These are phyloP conservation scores for Bujurquina vittata DNA, from an alignment of 2,113 vertebrate species.

Conservation along the genomic window DNA sequence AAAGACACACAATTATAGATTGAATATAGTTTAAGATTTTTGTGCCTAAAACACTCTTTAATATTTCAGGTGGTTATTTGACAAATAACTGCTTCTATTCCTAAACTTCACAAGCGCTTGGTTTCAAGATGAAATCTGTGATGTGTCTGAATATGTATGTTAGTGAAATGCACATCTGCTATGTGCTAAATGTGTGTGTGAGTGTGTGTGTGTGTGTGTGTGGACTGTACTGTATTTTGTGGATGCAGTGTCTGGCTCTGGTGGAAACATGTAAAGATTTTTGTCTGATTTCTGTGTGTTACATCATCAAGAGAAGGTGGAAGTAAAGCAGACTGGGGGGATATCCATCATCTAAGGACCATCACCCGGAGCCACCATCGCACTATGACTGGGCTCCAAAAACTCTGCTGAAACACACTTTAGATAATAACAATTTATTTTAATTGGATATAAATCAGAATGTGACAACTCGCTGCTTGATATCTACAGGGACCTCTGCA, in stretches of 20 bases:
- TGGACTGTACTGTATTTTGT: not conserved
- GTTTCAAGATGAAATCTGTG: not conserved
- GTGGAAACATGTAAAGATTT: not conserved
- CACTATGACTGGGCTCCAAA: not conserved
- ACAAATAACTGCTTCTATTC: not conserved
- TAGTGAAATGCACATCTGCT: not conserved
- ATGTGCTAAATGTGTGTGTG: too few relatives aligned
- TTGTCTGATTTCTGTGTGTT: slow-evolving; percentile 35
- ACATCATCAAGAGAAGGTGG: slow-evolving; percentile 22
- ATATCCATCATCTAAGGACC: not conserved
- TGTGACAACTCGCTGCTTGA: too few relatives aligned
- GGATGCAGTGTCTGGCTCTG: not conserved
- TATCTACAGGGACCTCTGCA: too few relatives aligned
- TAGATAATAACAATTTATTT: not conserved
- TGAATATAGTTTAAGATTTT: not conserved
- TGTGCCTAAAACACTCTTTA: not conserved
- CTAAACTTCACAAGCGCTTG: not conserved
- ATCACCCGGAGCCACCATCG: not conserved
- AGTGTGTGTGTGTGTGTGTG: not conserved
- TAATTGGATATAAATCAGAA: not conserved
- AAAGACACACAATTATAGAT: not conserved
- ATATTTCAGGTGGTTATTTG: not conserved
- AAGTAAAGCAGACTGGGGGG: not conserved
- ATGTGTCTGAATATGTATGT: not conserved
- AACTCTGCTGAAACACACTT: not conserved